Conservation (phyloP, 1,140 invertebrate species). For the Drosophila nasuta region DNA sequence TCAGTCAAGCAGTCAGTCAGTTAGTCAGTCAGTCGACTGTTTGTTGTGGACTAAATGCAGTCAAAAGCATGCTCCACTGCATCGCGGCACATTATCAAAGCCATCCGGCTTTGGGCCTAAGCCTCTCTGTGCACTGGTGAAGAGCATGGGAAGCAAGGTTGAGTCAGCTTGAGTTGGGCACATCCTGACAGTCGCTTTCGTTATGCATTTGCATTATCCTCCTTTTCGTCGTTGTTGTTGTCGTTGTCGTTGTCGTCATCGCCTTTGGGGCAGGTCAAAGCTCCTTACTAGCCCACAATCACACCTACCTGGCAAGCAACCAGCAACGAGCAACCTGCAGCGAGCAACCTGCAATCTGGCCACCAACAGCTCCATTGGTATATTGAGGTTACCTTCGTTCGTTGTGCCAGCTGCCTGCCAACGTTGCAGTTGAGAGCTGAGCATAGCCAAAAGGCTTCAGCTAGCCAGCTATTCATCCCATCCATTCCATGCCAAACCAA, state of each 20-base stretch:
- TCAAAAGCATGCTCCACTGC: constrained; percentile 8
- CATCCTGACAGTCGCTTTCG: constrained; percentile 35
- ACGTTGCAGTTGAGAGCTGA: background rate
- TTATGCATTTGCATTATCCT: constrained; percentile 38
- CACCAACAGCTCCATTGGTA: background rate
- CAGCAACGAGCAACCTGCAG: background rate
- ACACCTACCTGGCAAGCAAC: background rate
- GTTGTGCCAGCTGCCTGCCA: constrained; percentile 41
- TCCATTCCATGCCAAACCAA: background rate
- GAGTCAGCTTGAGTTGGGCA: background rate
- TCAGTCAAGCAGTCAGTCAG: constrained; percentile 11
- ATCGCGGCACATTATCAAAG: constrained; percentile 36
- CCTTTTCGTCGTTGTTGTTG: no score
- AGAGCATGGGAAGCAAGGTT: background rate
- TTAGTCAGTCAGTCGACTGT: constrained; percentile 12
- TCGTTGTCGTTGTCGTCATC: no score
- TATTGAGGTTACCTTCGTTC: constrained; percentile 46
- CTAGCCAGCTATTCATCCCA: no score
- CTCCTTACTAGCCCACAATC: constrained; percentile 28
- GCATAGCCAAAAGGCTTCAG: constrained; percentile 15
- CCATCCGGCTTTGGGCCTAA: constrained; percentile 27
- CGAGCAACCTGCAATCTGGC: background rate
- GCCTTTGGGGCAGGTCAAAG: constrained; percentile 28
- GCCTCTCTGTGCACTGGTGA: background rate
- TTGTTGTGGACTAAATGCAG: constrained; percentile 13